phyloP scores from a whole-genome alignment of 2,113 vertebrate genomes.

The Rafetus swinhoei region DNA sequence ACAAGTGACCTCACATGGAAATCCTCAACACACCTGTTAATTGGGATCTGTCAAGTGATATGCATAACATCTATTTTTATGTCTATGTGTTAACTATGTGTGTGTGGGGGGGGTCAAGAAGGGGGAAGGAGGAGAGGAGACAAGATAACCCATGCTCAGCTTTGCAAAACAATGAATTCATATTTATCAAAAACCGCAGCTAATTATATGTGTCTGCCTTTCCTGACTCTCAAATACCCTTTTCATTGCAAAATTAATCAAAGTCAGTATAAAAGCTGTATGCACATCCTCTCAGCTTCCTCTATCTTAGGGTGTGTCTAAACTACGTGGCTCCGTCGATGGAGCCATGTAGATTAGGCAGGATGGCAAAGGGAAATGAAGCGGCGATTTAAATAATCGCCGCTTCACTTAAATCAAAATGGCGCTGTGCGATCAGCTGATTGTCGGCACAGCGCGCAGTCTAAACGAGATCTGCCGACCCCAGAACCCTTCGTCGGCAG shows the following conservation, averaged over 20 bases:
- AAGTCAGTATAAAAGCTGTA: background rate
- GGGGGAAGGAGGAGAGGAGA: background rate
- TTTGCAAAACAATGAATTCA: background rate
- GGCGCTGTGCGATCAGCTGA: no score
- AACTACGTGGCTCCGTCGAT: no score
- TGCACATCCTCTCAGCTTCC: background rate
- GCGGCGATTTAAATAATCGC: no score
- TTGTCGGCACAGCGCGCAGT: no score
- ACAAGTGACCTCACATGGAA: background rate
- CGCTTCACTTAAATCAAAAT: no score
- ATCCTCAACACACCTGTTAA: conserved; percentile 5
- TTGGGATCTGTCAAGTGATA: conserved; percentile 7
- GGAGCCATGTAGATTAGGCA: no score
- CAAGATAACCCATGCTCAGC: background rate
- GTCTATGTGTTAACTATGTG: background rate
- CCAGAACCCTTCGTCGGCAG: no score
- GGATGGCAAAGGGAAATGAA: no score
- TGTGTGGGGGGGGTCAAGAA: background rate
- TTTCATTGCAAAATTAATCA: background rate
- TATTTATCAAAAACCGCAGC: background rate
- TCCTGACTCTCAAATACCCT: background rate
- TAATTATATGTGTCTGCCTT: background rate
- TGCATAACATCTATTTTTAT: conserved; percentile 45
- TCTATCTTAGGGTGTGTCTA: background rate
- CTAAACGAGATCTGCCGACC: no score